phyloP scores from a whole-genome alignment of 2,113 vertebrate species.

The Pelusios castaneus region DNA sequence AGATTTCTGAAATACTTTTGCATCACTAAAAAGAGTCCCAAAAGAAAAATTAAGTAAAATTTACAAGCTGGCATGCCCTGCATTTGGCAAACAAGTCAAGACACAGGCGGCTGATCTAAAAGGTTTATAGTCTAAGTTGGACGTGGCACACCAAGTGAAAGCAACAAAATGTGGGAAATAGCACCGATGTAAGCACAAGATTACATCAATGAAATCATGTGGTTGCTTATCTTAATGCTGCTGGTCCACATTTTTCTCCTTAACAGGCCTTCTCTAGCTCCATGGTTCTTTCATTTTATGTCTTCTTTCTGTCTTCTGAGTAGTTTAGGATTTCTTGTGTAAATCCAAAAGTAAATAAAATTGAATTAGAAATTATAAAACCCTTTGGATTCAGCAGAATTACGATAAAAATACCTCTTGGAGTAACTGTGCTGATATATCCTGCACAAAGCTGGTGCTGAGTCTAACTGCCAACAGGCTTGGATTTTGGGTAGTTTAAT shows the following conservation, averaged over 20 bases:
- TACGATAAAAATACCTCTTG: not conserved
- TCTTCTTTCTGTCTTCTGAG: not conserved
- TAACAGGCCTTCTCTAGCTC: not conserved
- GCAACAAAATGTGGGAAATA: not conserved
- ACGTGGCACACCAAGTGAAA: not conserved
- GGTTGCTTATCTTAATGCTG: not conserved
- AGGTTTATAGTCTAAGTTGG: not conserved
- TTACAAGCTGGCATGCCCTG: not conserved
- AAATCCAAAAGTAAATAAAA: not conserved
- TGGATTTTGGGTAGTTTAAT: not conserved
- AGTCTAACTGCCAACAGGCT: not conserved
- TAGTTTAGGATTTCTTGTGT: not conserved
- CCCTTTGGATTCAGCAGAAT: not conserved
- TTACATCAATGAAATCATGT: no score
- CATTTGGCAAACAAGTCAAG: not conserved
- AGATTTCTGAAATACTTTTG: not conserved
- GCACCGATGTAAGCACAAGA: not conserved
- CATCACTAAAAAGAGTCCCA: not conserved
- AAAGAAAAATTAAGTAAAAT: not conserved
- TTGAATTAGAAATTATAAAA: slow-evolving; percentile 1
- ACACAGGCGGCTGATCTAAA: not conserved
- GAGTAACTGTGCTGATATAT: not conserved
- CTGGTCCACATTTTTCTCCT: not conserved
- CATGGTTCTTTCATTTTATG: not conserved
- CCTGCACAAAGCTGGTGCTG: not conserved